Conservation (phyloP, 2,113 vertebrate genomes). For the Nyctereutes procyonoides region DNA sequence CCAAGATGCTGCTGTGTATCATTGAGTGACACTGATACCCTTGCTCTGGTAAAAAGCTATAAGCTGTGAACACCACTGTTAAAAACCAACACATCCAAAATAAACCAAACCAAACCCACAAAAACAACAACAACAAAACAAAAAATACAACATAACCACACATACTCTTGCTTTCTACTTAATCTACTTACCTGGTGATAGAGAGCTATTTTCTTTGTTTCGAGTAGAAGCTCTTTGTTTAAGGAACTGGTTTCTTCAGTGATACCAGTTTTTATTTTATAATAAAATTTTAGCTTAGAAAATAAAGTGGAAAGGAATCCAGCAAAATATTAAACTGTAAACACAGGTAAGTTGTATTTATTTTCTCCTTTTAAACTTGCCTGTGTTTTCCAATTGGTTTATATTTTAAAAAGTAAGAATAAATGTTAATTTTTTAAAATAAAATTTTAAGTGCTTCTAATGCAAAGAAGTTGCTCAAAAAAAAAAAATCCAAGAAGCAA, state of each 20-base stretch:
- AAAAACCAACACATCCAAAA: background rate
- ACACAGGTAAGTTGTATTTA: background rate
- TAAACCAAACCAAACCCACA: background rate
- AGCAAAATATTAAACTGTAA: background rate
- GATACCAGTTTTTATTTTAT: background rate
- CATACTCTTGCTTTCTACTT: background rate
- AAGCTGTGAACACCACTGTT: background rate
- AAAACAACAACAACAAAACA: background rate
- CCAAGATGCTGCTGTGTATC: too few species aligned
- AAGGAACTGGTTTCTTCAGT: background rate
- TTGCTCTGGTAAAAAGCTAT: background rate
- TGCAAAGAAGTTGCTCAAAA: background rate
- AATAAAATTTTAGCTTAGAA: background rate
- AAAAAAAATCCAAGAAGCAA: background rate
- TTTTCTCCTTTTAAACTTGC: background rate
- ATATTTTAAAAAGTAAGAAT: background rate
- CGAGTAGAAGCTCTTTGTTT: background rate
- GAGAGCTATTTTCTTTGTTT: background rate
- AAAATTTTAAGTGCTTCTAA: background rate
- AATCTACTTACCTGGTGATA: background rate
- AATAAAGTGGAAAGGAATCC: background rate
- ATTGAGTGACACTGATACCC: accelerated
- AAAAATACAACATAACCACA: background rate
- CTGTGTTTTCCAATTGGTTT: background rate
- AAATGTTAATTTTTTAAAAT: background rate